phyloP scores from a whole-genome alignment of 2,888 invertebrate genomes.

The Drymonia ruficornis region DNA sequence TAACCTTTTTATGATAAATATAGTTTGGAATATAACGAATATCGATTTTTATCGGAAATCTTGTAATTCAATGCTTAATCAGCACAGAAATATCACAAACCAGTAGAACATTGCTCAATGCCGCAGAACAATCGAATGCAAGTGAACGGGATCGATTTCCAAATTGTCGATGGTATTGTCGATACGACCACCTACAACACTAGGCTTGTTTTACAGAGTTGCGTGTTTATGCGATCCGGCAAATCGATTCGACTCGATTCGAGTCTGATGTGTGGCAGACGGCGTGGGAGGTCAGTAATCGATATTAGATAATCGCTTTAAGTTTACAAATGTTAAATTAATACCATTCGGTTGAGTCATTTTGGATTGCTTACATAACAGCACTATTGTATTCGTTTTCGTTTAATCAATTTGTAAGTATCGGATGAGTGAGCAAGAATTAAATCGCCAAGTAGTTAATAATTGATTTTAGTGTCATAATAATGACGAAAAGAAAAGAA shows the following conservation, averaged over 20 bases:
- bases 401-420: conserved; percentile 21
- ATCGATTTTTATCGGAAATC: not conserved
- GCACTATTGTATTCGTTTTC: conserved; percentile 18
- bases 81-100: not conserved
- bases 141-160: conserved; percentile 51
- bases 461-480: conserved; percentile 12
- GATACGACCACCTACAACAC: conserved; percentile 55
- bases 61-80: not conserved
- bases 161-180: conserved; percentile 49
- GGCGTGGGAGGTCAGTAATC: conserved; percentile 70
- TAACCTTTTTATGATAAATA: too few species aligned
- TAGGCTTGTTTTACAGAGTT: conserved; percentile 41
- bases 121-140: conserved; percentile 47
- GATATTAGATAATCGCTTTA: conserved; percentile 79
- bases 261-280: conserved; percentile 60
- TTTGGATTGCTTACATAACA: conserved; percentile 53
- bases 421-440: conserved; percentile 21
- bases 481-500: conserved; percentile 19
- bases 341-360: conserved; percentile 64
- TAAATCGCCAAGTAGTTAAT: conserved; percentile 9
- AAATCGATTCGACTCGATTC: conserved; percentile 24
- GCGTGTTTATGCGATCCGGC: conserved; percentile 42
- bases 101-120: conserved; percentile 29
- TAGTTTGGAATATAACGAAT: not conserved
- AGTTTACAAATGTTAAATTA: conserved; percentile 66